Percentiles rank a stretch among this genome's conserved stretches.
Conservation (phyloP, 1,140 invertebrate genomes). For the Sinonovacula constricta region DNA sequence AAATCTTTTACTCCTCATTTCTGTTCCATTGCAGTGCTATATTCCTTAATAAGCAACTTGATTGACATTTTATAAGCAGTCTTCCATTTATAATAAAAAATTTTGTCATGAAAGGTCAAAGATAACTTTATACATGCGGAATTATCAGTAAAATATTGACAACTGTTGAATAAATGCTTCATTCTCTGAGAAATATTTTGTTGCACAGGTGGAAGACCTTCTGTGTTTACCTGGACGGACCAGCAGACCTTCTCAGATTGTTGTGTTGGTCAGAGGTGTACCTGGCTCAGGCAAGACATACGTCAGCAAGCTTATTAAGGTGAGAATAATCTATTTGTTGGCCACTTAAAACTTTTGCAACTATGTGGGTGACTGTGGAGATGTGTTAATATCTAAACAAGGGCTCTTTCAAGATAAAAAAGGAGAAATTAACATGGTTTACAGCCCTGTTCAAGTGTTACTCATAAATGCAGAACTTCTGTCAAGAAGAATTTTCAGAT, state of each 20-base stretch:
- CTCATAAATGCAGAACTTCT: too few relatives aligned
- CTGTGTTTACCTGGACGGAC: constrained; percentile 86
- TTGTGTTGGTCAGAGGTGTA: constrained; percentile 92
- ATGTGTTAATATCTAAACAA: too few relatives aligned
- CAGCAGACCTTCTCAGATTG: constrained; percentile 89
- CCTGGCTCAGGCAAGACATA: constrained; percentile 94
- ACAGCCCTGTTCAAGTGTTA: too few relatives aligned
- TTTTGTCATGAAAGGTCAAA: not conserved
- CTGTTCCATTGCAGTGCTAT: not conserved
- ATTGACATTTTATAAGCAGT: not conserved
- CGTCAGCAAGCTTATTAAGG: constrained; percentile 92
- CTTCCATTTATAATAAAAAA: not conserved
- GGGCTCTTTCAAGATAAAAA: too few relatives aligned
- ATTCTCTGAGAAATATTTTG: too few relatives aligned
- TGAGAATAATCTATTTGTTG: too few relatives aligned
- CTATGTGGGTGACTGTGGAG: too few relatives aligned
- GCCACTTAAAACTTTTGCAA: too few relatives aligned
- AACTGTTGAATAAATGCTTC: not conserved
- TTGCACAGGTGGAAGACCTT: constrained; percentile 90
- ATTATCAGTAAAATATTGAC: not conserved
- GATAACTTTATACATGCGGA: not conserved
- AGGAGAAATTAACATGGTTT: too few relatives aligned
- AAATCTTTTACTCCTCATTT: not conserved
- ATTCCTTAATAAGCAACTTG: not conserved
- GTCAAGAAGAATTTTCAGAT: too few relatives aligned